Conservation (phyloP, 2,113 vertebrate species). For the Numenius arquata region DNA sequence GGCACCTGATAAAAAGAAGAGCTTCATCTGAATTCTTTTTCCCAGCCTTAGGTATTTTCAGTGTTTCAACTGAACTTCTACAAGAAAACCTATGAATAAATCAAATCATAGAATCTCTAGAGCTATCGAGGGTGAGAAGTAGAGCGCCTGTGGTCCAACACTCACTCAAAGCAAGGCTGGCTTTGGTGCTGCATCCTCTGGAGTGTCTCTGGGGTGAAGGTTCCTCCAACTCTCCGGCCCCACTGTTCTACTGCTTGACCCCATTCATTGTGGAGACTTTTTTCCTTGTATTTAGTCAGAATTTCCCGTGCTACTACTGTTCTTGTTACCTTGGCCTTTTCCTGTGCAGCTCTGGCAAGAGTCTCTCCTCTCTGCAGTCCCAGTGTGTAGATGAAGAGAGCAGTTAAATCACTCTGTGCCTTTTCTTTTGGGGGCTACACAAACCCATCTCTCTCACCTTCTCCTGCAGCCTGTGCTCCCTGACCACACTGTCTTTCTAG, state of each 20-base stretch:
- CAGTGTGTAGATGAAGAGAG: neutral
- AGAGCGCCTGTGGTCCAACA: neutral
- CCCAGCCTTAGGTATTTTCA: neutral
- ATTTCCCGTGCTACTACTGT: neutral
- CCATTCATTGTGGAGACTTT: neutral
- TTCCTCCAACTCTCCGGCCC: neutral
- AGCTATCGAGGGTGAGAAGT: neutral
- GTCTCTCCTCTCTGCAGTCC: neutral
- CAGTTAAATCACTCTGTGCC: neutral
- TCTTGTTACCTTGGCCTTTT: neutral
- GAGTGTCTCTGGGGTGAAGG: neutral
- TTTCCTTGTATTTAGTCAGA: neutral
- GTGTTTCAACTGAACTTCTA: neutral
- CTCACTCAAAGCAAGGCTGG: neutral
- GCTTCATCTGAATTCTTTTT: neutral
- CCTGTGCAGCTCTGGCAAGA: neutral
- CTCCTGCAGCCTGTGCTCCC: neutral
- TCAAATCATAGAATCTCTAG: neutral
- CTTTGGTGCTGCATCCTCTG: neutral
- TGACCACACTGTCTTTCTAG: neutral
- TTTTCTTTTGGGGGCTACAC: neutral
- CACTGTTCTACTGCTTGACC: neutral
- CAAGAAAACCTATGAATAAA: neutral
- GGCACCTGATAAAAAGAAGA: neutral
- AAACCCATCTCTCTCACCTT: neutral